Conservation (phyloP, 2,113 vertebrate genomes). For the Tiliqua scincoides region DNA sequence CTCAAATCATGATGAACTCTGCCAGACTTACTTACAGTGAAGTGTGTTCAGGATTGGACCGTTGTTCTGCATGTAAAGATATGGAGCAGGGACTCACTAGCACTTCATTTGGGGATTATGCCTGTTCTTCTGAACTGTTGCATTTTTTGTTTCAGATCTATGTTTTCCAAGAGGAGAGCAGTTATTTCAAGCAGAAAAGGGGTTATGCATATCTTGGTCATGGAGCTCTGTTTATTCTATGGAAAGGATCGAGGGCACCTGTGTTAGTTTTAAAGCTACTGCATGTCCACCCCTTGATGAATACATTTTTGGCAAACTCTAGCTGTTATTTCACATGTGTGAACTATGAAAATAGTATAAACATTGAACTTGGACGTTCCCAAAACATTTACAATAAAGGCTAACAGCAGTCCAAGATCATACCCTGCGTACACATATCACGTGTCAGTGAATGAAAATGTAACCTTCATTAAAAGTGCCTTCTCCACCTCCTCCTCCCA, state of each 20-base stretch:
- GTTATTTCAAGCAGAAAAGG: constrained; percentile 58
- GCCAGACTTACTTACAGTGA: not conserved
- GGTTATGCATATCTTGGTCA: constrained; percentile 57
- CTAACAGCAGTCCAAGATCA: constrained; percentile 56
- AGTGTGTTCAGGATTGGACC: not conserved
- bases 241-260: constrained; percentile 68
- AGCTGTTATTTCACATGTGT: constrained; percentile 78
- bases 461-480: not conserved
- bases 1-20: not conserved
- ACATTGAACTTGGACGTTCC: constrained; percentile 66
- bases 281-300: constrained; percentile 59
- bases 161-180: constrained; percentile 37
- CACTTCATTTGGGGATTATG: constrained; percentile 25
- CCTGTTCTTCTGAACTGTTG: constrained; percentile 35
- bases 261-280: constrained; percentile 75
- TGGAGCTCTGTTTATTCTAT: constrained; percentile 70
- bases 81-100: constrained; percentile 10
- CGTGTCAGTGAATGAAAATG: constrained; percentile 22
- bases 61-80: not conserved
- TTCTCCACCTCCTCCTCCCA: too few species aligned
- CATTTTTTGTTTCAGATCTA: constrained; percentile 45
- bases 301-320: constrained; percentile 65
- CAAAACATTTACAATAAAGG: constrained; percentile 73
- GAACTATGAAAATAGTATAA: constrained; percentile 70
- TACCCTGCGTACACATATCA: constrained; percentile 62